A percentile compares a stretch with the other conserved stretches of the same genome.
These are phyloP conservation scores for Urocolius indicus DNA, from an alignment of 2,113 vertebrate genomes.

Conservation along the genomic window DNA sequence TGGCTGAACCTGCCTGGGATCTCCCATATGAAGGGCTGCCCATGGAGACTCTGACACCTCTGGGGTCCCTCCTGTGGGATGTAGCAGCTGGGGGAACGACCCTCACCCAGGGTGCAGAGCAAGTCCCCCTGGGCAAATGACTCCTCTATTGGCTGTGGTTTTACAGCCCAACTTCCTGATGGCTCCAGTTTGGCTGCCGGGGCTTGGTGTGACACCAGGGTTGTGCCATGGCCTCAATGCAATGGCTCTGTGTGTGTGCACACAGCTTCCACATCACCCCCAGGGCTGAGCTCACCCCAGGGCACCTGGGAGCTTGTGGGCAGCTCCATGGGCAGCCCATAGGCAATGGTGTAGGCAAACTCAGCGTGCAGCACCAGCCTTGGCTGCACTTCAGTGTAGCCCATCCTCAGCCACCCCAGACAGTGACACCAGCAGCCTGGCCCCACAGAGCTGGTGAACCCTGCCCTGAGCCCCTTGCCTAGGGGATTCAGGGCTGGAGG, in stretches of 20 bases:
- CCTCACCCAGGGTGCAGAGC: too few relatives aligned
- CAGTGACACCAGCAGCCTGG: background rate
- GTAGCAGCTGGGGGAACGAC: background rate
- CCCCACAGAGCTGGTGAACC: fast-evolving
- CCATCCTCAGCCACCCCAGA: fast-evolving
- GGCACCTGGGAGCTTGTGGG: fast-evolving
- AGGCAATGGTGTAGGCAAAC: fast-evolving
- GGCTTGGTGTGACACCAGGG: fast-evolving
- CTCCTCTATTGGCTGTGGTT: background rate
- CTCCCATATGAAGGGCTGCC: background rate
- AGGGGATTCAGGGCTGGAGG: background rate
- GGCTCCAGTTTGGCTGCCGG: background rate
- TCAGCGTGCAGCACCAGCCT: fast-evolving
- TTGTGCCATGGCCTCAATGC: fast-evolving
- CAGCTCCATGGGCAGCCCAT: background rate
- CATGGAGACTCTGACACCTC: background rate
- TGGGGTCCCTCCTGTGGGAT: fast-evolving
- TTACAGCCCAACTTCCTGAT: background rate
- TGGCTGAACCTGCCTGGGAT: background rate
- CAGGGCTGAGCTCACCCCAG: fast-evolving
- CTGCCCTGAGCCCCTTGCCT: background rate
- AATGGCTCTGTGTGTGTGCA: fast-evolving
- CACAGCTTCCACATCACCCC: background rate
- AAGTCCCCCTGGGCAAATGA: fast-evolving
- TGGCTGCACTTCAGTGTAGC: background rate